Evolutionary conservation across 2,113 vertebrate species (phyloP).

Genomic region (Petrocephalus microphthalmus): DNA sequence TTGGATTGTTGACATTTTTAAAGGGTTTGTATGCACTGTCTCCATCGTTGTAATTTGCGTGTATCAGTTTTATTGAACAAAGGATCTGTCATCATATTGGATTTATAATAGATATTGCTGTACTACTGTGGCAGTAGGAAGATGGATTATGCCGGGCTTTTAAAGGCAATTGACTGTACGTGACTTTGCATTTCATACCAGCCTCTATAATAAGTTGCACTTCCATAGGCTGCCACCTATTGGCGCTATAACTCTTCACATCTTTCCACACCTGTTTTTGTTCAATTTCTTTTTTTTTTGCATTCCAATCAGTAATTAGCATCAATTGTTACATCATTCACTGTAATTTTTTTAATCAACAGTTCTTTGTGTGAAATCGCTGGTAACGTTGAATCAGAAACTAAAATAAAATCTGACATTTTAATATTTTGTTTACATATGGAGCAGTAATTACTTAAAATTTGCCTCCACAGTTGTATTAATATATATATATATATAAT

Average conservation of each 20-base stretch:
- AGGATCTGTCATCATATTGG: neutral
- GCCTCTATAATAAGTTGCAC: neutral
- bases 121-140: neutral
- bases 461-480: neutral
- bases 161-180: neutral
- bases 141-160: neutral
- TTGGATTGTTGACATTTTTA: neutral
- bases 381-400: neutral
- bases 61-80: neutral
- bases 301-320: neutral
- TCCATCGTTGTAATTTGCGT: neutral
- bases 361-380: neutral
- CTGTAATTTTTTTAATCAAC: neutral
- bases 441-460: neutral
- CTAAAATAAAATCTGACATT: neutral
- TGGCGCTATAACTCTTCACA: neutral
- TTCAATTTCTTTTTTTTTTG: neutral
- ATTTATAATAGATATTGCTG: neutral
- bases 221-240: neutral
- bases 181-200: neutral
- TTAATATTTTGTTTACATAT: neutral
- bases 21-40: neutral
- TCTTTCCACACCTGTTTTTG: neutral
- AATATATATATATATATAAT: neutral
- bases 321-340: neutral